These are phyloP conservation scores for Pipistrellus pipistrellus DNA, from an alignment of 2,797 vertebrate species.

Conservation along the genomic window DNA sequence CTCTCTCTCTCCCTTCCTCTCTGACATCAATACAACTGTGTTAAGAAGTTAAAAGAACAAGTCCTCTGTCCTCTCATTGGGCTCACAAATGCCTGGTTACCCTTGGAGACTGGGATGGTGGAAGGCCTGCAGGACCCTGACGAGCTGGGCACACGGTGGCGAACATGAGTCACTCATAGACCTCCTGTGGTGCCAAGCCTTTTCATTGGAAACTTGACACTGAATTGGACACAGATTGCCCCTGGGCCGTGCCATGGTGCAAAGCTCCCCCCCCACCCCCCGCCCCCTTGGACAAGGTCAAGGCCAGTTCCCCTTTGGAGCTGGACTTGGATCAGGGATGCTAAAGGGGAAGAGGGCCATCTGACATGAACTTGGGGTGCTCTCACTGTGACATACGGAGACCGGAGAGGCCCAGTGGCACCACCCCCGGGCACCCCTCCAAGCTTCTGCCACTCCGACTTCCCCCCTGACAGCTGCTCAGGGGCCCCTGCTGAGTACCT, in stretches of 20 bases:
- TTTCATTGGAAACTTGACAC: constrained; percentile 65
- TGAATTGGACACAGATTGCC: accelerated
- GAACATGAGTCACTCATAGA: constrained; percentile 12
- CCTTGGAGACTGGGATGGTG: not conserved
- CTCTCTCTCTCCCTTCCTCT: too few relatives aligned
- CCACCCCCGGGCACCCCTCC: not conserved
- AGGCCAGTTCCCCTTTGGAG: not conserved
- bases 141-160: not conserved
- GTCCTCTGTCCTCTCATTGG: not conserved
- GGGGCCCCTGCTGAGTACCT: constrained; percentile 87
- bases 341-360: not conserved
- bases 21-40: too few relatives aligned
- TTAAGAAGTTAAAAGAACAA: not conserved
- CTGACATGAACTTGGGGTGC: constrained; percentile 46
- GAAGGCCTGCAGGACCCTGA: not conserved
- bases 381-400: not conserved
- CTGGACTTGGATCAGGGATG: not conserved
- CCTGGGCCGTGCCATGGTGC: not conserved
- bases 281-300: not conserved
- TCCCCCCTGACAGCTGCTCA: constrained; percentile 73
- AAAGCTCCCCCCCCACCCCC: not conserved
- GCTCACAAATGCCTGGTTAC: constrained; percentile 41
- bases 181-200: not conserved
- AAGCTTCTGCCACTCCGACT: constrained; percentile 45
- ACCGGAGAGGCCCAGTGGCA: not conserved